These are phyloP conservation scores for Calameuta filiformis DNA, from an alignment of 2,888 invertebrate species.

Conservation along the genomic window DNA sequence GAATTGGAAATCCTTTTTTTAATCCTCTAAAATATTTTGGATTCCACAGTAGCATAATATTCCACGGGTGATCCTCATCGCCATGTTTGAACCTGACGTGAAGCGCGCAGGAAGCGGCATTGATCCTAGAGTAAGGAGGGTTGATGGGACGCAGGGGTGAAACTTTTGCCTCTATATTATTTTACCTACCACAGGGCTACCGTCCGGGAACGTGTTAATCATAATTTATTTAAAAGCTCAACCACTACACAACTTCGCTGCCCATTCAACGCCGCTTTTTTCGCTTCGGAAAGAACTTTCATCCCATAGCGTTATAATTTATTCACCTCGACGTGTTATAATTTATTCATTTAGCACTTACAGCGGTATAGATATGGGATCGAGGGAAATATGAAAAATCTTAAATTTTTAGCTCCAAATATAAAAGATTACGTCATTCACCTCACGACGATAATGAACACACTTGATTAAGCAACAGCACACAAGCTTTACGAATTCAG, in stretches of 20 bases:
- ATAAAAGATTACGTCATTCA: too few relatives aligned
- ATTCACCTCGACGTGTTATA: background rate
- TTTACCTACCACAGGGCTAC: conserved; percentile 10
- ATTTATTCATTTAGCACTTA: too few relatives aligned
- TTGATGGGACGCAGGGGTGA: conserved; percentile 13
- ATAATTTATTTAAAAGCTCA: conserved; percentile 34
- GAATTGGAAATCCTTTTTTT: too few relatives aligned
- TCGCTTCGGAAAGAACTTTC: background rate
- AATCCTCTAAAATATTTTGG: too few relatives aligned
- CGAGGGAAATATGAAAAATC: too few relatives aligned
- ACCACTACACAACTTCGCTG: conserved; percentile 7
- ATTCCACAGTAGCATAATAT: too few relatives aligned
- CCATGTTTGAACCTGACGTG: background rate
- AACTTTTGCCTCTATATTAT: conserved; percentile 20
- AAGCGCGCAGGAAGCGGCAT: conserved; percentile 19
- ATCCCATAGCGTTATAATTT: background rate
- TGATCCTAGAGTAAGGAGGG: conserved; percentile 16
- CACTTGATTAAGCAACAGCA: too few relatives aligned
- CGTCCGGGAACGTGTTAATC: conserved; percentile 23
- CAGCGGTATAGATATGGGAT: too few relatives aligned
- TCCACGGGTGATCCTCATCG: background rate
- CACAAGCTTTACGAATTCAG: too few relatives aligned
- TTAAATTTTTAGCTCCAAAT: too few relatives aligned
- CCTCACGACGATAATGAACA: too few relatives aligned
- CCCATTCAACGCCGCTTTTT: conserved; percentile 14